Evolutionary conservation across 2,888 invertebrate species (phyloP), one percentile per base, ranked within the genome.

Genomic region (Cinara cedri): DNA sequence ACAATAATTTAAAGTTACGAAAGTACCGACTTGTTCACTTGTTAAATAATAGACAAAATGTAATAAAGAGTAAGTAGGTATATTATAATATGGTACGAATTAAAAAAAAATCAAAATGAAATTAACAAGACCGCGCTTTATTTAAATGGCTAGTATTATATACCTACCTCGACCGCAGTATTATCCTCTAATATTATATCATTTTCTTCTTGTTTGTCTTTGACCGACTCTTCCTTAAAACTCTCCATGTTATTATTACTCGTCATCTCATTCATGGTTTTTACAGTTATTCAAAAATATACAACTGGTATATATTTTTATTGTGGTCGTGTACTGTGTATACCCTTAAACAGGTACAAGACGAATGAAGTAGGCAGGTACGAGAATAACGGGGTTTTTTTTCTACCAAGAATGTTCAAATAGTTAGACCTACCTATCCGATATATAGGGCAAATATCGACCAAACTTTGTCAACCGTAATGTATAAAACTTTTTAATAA

Each of bases 381-480:
- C 34, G 34, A 34, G 34, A 6, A 34, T 34, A 34, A 34, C 34
- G 34, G 34, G 26, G 19, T 44, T 54, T 74, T 16, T 34, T 34
- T 34, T 34, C 6, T 34, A 34, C 6, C 34, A 34, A 34, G 34
- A 34, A 34, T 6, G 34, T 34, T 54, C 21, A 16, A 51, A 60
- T 19, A 42, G 8, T 6, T 19, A n/a, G n/a, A n/a, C n/a, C n/a
- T n/a, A n/a, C n/a, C n/a, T 19, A 21, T 44, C 26, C 16, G 19
- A 57, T 44, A 70, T 54, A 13, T 74, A 65, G 74, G 63, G 9
- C 54, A 51, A 74, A 24, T 74, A 74, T 74, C 54, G 74, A 74
- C 3, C 74, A 74, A 74, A 74, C 74, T 21, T 24, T 0, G 44
- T 21, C n/a, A 21, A 26, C 46, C 24, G n/a, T n/a, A n/a, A n/a